A percentile compares a stretch with the other conserved stretches of the same genome.
Evolutionary conservation across 2,888 invertebrate species (phyloP).

Genomic region (Ganaspis brasiliensis): DNA sequence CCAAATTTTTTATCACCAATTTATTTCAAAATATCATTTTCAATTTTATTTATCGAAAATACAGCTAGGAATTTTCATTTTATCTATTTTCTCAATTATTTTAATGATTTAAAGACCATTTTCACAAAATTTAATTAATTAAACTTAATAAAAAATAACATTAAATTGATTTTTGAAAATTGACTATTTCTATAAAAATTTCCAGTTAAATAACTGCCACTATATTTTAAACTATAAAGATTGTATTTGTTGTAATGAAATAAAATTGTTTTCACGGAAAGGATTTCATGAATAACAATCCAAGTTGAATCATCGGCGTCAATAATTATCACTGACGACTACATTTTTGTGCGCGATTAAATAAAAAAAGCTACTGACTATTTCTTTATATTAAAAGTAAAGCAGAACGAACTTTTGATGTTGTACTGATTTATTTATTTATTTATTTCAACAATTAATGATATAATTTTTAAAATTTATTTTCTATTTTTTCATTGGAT

Average conservation of each 20-base stretch:
- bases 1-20: neutral
- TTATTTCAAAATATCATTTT: neutral
- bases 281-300: constrained; percentile 6
- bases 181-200: neutral
- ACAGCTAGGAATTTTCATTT: neutral
- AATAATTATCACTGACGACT: constrained; percentile 1
- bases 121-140: too few species aligned
- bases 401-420: neutral
- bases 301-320: neutral
- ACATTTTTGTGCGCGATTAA: neutral
- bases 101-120: too few species aligned
- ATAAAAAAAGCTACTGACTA: neutral
- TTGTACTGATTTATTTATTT: too few species aligned
- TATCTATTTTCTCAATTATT: neutral
- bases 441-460: too few species aligned
- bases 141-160: too few species aligned
- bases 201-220: too few species aligned
- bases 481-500: too few species aligned
- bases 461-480: too few species aligned
- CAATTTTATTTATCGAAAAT: neutral
- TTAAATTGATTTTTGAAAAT: neutral
- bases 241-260: neutral
- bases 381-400: neutral
- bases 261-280: constrained; percentile 3
- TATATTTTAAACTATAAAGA: neutral